Percentiles rank a stretch among this genome's conserved stretches.
Evolutionary conservation across 2,797 vertebrate genomes (phyloP).

Genomic region (Manis javanica): DNA sequence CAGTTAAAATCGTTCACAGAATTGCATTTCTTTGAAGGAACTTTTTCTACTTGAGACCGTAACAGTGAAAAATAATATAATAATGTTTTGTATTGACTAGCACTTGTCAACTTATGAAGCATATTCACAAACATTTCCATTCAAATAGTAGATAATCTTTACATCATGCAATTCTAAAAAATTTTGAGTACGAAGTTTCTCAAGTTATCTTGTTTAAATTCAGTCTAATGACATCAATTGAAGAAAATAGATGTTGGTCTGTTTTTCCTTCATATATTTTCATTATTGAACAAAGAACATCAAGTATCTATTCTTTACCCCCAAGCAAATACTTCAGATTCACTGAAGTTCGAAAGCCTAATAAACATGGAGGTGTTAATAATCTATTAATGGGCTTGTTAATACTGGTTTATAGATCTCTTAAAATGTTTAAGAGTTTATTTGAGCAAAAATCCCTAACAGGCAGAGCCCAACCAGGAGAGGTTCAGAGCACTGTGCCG

Average conservation of each 20-base stretch:
- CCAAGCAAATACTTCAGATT: neutral
- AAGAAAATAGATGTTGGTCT: neutral
- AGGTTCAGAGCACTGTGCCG: neutral
- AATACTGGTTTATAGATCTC: too few species aligned
- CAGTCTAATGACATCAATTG: neutral
- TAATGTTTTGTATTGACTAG: neutral
- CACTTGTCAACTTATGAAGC: conserved; percentile 5
- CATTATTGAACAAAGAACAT: neutral
- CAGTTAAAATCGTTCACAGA: neutral
- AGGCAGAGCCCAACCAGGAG: neutral
- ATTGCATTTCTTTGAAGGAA: neutral
- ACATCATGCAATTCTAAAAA: neutral
- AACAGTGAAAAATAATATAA: neutral
- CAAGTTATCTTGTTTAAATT: neutral
- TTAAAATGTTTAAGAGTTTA: neutral
- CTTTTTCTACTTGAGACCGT: neutral
- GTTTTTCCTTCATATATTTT: neutral
- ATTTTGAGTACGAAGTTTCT: neutral
- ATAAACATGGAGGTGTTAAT: neutral
- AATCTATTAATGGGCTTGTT: neutral
- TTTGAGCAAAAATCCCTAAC: neutral
- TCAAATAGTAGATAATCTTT: neutral
- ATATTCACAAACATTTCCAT: neutral
- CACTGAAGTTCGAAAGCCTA: neutral
- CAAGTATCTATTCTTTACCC: neutral